Evolutionary conservation across 2,113 vertebrate genomes (phyloP), one percentile per base, ranked within the genome.

Genomic region (Chaetodon trifascialis): DNA sequence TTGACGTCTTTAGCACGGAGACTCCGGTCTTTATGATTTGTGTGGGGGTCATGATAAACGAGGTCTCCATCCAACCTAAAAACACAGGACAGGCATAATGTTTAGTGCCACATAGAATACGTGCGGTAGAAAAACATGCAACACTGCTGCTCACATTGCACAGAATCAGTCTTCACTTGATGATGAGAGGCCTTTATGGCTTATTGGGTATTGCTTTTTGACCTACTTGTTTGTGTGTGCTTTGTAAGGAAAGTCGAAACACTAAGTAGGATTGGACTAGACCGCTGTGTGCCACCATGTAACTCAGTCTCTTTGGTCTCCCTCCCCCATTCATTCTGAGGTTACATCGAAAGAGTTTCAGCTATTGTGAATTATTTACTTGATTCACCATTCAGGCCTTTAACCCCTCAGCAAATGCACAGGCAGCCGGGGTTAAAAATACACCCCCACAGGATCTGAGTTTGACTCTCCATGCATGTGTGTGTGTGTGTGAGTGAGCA

Each of bases 261-360:
- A 60, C 17, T 14, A 64, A 63, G 38, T 34, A 17, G 4, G 23
- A 72, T 65, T 78, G 56, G 25, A 76, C 63, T 40, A 65, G 85
- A 91, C 69, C 85, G 71, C 67, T 80, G 65, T 89, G 85, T 90
- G 76, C 82, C 80, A 88, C 80, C 76, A 82, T 59, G 54, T 72
- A 82, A 67, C 69, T 82, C 79, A 72, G 58, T 83, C 87, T 89
- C 89, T 91, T 83, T 86, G 80, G 80, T 83, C 72, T 85, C 76
- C 83, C 81, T 80, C 86, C 83, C 85, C 79, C 71, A 51, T 86
- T 82, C 82, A 79, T 82, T 89, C 76, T 63, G 82, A 91, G 79
- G 86, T 92, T 92, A 95, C 94, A 95, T 73, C 67, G 89, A 95
- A 96, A 96, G 93, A 94, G 94, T 95, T 95, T 95, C 93, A 95